phyloP scores from a whole-genome alignment of 2,797 vertebrate genomes.

The Gallinago nigripennis region DNA sequence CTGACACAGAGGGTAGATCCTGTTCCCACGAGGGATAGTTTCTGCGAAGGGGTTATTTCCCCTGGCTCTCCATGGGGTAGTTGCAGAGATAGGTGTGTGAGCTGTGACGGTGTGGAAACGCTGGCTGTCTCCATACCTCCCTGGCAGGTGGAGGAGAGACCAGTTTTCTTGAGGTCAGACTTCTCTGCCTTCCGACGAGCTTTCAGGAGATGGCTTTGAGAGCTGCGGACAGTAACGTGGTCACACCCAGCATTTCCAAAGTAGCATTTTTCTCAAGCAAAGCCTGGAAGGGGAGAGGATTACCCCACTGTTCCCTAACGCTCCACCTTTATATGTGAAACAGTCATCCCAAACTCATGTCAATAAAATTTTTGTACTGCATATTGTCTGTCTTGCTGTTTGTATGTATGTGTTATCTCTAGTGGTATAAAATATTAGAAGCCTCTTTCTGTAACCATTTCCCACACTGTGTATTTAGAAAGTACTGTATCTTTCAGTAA shows the following conservation, averaged over 20 bases:
- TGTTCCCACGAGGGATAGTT: not conserved
- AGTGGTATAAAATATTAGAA: not conserved
- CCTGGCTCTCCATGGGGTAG: not conserved
- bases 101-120: not conserved
- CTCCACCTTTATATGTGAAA: constrained; percentile 32
- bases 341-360: constrained; percentile 19
- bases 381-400: not conserved
- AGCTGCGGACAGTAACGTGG: not conserved
- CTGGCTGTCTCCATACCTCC: not conserved
- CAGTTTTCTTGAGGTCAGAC: not conserved
- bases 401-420: not conserved
- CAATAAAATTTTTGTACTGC: constrained; percentile 71
- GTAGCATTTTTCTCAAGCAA: not conserved
- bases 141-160: not conserved
- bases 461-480: not conserved
- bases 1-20: not conserved
- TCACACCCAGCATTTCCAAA: not conserved
- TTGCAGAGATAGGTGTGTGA: not conserved
- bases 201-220: not conserved
- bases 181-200: not conserved
- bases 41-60: not conserved
- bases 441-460: not conserved
- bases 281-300: not conserved
- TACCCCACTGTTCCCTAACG: not conserved
- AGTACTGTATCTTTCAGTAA: not conserved